Evolutionary conservation across 2,797 vertebrate species (phyloP).

Genomic region (Pempheris klunzingeri): DNA sequence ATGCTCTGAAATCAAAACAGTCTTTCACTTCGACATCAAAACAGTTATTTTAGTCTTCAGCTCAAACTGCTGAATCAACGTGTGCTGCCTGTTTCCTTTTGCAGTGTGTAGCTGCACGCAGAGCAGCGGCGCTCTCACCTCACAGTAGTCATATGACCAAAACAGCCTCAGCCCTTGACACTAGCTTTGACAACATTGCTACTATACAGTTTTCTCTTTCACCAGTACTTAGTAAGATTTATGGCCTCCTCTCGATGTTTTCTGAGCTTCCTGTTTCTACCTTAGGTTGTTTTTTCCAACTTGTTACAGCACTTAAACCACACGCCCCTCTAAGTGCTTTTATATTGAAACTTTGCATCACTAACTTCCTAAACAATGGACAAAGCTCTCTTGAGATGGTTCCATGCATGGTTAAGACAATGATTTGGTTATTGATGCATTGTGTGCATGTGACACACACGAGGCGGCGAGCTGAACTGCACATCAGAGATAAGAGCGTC

Average conservation of each 20-base stretch:
- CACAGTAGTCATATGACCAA: neutral
- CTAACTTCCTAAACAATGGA: conserved; percentile 17
- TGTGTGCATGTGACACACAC: conserved; percentile 11
- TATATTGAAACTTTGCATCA: neutral
- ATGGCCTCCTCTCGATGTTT: neutral
- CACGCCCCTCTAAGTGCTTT: neutral
- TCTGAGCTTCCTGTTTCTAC: conserved; percentile 11
- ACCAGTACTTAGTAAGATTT: neutral
- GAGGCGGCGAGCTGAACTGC: conserved; percentile 4
- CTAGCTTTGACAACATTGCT: neutral
- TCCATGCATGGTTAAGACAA: conserved; percentile 31
- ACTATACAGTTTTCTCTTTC: neutral
- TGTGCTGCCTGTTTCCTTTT: neutral
- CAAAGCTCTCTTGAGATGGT: conserved; percentile 11
- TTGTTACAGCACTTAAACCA: neutral
- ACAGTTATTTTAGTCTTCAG: conserved; percentile 21
- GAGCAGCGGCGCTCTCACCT: neutral
- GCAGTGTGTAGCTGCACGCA: neutral
- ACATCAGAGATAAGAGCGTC: conserved; percentile 41
- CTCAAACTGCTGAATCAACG: neutral
- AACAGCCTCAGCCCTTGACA: neutral
- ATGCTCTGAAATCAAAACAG: neutral
- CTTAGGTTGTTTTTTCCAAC: neutral
- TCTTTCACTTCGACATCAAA: neutral
- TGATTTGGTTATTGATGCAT: conserved; percentile 33